These are phyloP conservation scores for Hoplias malabaricus DNA, from an alignment of 2,113 vertebrate genomes.

Conservation along the genomic window DNA sequence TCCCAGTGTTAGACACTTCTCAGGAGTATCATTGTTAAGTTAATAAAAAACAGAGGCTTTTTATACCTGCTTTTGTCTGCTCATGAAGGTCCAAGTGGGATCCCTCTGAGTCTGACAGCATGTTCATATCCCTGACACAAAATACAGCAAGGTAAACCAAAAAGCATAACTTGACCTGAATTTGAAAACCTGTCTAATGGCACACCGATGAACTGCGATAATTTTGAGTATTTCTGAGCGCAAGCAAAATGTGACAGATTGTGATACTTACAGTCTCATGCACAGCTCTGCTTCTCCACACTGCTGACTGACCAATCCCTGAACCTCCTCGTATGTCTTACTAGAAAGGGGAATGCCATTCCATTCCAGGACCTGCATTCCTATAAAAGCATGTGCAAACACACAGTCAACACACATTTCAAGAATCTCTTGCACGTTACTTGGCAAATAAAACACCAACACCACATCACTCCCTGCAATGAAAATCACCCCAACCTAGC, in stretches of 20 bases:
- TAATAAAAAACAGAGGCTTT: neutral
- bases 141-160: neutral
- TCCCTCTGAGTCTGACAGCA: slow-evolving; percentile 88
- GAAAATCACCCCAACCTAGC: neutral
- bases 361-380: slow-evolving; percentile 99
- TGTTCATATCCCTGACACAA: slow-evolving; percentile 87
- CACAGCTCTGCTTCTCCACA: slow-evolving; percentile 96
- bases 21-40: neutral
- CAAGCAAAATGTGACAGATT: slow-evolving; percentile 1
- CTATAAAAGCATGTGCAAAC: slow-evolving; percentile 61
- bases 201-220: no score
- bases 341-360: slow-evolving; percentile 87
- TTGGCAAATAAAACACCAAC: neutral
- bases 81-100: slow-evolving; percentile 87
- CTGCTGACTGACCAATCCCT: slow-evolving; percentile 86
- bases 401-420: neutral
- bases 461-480: neutral
- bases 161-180: slow-evolving; percentile 36
- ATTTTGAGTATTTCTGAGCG: neutral
- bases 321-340: slow-evolving; percentile 97
- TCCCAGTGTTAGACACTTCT: no score
- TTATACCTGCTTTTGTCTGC: slow-evolving; percentile 73
- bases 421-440: neutral
- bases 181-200: neutral
- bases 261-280: slow-evolving; percentile 97